These are phyloP conservation scores for Dysdera silvatica DNA, from an alignment of 1,140 invertebrate species.

Conservation along the genomic window DNA sequence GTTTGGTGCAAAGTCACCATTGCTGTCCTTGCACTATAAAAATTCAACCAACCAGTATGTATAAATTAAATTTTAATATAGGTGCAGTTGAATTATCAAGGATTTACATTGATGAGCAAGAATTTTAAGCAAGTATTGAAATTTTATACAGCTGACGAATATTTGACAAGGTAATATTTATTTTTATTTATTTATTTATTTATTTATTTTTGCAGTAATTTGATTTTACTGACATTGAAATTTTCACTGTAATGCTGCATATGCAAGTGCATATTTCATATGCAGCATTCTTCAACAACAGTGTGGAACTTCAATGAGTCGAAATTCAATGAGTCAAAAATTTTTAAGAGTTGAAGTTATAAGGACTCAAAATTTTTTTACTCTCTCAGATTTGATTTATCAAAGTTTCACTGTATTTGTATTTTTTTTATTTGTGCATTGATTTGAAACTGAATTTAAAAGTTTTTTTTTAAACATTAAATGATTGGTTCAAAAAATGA, in stretches of 20 bases:
- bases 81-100: slow-evolving; percentile 62
- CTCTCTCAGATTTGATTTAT: background rate
- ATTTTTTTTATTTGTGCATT: background rate
- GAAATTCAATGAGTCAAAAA: no score
- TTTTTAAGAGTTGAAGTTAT: no score
- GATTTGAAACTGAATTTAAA: background rate
- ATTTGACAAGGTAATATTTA: slow-evolving; percentile 54
- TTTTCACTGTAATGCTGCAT: no score
- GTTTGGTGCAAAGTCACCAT: no score
- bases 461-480: background rate
- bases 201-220: no score
- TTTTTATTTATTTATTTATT: slow-evolving; percentile 47
- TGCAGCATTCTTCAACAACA: no score
- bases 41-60: no score
- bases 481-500: background rate
- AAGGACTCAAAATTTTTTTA: no score
- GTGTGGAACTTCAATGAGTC: no score
- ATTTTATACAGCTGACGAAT: slow-evolving; percentile 56
- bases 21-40: no score
- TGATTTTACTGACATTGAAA: no score
- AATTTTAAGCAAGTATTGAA: slow-evolving; percentile 60
- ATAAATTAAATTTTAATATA: slow-evolving; percentile 35
- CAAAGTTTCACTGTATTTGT: background rate
- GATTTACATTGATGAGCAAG: slow-evolving; percentile 59
- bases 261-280: no score